phyloP scores from a whole-genome alignment of 2,888 invertebrate species.

The Pteria penguin region DNA sequence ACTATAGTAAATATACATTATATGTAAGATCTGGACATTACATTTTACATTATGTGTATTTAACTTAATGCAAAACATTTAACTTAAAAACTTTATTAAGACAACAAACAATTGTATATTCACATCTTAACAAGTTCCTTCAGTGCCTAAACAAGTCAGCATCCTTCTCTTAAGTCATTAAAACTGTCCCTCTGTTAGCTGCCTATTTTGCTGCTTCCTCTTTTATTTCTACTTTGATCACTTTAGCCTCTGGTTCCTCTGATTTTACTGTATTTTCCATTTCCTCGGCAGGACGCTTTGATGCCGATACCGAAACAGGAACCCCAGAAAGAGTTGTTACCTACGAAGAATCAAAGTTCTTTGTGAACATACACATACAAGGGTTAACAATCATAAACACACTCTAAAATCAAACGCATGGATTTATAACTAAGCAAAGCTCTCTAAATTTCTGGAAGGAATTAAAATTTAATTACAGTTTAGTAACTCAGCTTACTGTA shows the following conservation, averaged over 20 bases:
- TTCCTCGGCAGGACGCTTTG: constrained; percentile 56
- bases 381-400: no score
- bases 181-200: not conserved
- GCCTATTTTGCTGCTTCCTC: constrained; percentile 42
- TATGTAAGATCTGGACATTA: not conserved
- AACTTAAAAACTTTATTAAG: not conserved
- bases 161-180: not conserved
- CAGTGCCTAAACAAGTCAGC: not conserved
- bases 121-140: not conserved
- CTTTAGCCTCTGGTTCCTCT: constrained; percentile 52
- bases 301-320: constrained; percentile 49
- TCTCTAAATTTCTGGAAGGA: no score
- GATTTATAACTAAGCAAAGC: no score
- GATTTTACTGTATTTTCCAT: constrained; percentile 38
- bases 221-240: constrained; percentile 55
- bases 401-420: no score
- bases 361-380: no score
- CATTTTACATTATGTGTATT: not conserved
- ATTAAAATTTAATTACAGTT: no score
- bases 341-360: constrained; percentile 48
- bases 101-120: not conserved
- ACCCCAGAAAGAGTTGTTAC: constrained; percentile 58
- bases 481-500: no score
- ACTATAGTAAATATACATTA: no score
- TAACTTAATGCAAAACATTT: not conserved